These are phyloP conservation scores for Centropristis striata DNA, from an alignment of 2,113 vertebrate species.

Conservation along the genomic window DNA sequence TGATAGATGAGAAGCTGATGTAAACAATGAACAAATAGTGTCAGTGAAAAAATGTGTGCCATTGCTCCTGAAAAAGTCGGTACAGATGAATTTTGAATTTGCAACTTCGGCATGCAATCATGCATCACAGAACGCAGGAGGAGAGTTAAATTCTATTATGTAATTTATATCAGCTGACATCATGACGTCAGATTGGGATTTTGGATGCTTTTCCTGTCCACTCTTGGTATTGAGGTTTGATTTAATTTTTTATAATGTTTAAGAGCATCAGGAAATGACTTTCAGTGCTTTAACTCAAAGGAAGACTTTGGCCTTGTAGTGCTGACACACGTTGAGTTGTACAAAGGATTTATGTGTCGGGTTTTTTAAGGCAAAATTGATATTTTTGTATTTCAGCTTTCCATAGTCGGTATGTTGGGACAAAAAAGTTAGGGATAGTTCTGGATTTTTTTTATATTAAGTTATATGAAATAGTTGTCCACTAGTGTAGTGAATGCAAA, in stretches of 20 bases:
- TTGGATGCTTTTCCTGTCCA: background rate
- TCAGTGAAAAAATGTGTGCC: background rate
- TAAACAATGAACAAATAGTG: background rate
- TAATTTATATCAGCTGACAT: conserved; percentile 6
- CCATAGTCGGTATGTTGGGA: no score
- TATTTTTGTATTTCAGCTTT: no score
- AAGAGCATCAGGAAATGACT: background rate
- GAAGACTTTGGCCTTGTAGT: background rate
- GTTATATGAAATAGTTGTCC: no score
- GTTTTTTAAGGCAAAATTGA: background rate
- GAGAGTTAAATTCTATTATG: background rate
- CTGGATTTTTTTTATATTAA: no score
- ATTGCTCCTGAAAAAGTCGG: background rate
- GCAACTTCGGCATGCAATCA: background rate
- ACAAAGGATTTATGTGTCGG: no score
- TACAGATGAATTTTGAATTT: background rate
- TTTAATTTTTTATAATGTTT: background rate
- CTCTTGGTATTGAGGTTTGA: background rate
- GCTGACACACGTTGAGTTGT: background rate
- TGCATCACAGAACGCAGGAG: background rate
- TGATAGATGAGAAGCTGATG: background rate
- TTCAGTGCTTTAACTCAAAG: background rate
- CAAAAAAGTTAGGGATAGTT: no score
- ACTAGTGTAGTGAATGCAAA: no score
- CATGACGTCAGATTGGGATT: background rate